phyloP scores from a whole-genome alignment of 1,140 invertebrate genomes.

The Coptotermes formosanus region DNA sequence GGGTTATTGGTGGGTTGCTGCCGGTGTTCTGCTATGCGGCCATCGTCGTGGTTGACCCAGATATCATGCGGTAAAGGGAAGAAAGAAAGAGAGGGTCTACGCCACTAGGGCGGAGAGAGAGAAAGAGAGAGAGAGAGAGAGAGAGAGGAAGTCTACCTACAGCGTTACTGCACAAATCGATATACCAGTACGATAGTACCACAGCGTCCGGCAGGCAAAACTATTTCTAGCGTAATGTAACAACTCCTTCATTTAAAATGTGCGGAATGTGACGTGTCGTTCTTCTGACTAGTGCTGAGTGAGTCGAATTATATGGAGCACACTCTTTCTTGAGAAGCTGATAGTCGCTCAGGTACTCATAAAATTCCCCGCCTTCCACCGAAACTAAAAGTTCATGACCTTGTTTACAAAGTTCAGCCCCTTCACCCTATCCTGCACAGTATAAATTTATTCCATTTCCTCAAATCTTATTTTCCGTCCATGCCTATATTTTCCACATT shows the following conservation, averaged over 20 bases:
- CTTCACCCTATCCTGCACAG: no score
- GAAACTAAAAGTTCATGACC: no score
- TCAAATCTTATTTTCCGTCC: no score
- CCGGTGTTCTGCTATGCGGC: conserved; percentile 11
- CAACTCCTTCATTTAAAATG: background rate
- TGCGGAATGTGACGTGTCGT: no score
- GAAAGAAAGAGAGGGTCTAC: conserved; percentile 9
- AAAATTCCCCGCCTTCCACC: no score
- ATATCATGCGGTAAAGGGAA: conserved; percentile 19
- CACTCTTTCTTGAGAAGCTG: no score
- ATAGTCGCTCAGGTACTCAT: no score
- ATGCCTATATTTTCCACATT: no score
- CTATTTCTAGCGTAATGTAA: conserved; percentile 7
- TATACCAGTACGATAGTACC: background rate
- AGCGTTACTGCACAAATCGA: background rate
- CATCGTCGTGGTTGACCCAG: background rate
- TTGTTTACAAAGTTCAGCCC: no score
- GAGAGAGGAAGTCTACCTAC: background rate
- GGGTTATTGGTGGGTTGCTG: conserved; percentile 8
- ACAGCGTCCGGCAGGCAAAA: background rate
- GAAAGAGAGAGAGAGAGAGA: background rate
- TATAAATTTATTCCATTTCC: no score
- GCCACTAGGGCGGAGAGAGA: background rate
- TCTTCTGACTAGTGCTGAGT: no score
- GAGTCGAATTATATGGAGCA: no score